Evolutionary conservation across 2,888 invertebrate species (phyloP).

Genomic region (Leucozona laternaria): DNA sequence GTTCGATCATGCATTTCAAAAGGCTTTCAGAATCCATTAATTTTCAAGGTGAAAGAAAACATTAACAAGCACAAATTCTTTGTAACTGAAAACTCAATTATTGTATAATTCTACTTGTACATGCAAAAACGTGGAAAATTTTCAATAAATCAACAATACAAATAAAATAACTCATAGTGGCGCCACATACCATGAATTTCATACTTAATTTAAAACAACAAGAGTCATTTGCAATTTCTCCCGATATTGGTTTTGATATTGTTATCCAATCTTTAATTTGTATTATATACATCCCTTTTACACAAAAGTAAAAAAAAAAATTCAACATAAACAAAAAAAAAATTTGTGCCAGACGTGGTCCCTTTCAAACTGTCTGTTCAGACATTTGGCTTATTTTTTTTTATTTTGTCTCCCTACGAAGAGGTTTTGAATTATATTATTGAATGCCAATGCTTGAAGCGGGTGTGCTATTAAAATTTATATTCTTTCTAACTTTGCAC

Average conservation of each 20-base stretch:
- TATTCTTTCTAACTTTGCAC: background rate
- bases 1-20: slow-evolving; percentile 20
- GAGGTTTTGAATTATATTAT: background rate
- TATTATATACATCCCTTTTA: no score
- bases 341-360: background rate
- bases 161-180: background rate
- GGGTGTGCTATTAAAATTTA: background rate
- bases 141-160: background rate
- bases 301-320: background rate
- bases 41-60: slow-evolving; percentile 11
- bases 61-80: background rate
- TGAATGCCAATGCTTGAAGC: background rate
- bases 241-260: background rate
- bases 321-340: background rate
- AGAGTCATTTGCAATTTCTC: background rate
- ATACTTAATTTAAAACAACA: slow-evolving; percentile 1
- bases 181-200: background rate
- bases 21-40: background rate
- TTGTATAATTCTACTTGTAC: background rate
- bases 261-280: background rate
- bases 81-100: background rate
- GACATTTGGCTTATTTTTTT: background rate
- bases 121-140: background rate
- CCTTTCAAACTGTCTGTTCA: background rate
- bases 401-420: background rate